Conservation (phyloP, 2,797 vertebrate genomes). For the Cirrhinus mrigala region DNA sequence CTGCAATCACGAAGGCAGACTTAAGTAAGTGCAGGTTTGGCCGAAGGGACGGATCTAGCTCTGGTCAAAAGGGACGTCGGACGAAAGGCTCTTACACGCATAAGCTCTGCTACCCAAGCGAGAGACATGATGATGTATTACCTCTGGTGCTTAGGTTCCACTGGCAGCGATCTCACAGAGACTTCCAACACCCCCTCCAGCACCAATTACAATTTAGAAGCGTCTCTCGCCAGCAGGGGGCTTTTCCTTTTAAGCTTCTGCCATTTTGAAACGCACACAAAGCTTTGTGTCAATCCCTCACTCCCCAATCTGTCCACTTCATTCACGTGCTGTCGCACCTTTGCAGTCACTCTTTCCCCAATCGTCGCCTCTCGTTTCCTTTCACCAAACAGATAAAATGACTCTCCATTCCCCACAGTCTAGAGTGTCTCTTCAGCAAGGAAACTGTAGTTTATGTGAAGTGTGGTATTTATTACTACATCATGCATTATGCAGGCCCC, state of each 20-base stretch:
- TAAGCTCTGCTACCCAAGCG: constrained; percentile 46
- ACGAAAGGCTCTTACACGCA: constrained; percentile 44
- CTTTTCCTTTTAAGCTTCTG: constrained; percentile 27
- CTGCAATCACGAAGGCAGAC: neutral
- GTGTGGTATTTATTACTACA: constrained; percentile 53
- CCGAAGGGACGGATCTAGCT: constrained; percentile 28
- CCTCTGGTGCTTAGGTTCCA: constrained; percentile 53
- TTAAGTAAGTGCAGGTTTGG: constrained; percentile 36
- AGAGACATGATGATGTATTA: constrained; percentile 61
- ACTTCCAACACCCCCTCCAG: constrained; percentile 5
- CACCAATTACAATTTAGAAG: constrained; percentile 46
- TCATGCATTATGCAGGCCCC: constrained; percentile 65
- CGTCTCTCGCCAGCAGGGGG: constrained; percentile 10
- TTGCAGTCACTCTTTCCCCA: constrained; percentile 13
- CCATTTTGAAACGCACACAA: constrained; percentile 2
- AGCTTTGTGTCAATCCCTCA: constrained; percentile 32
- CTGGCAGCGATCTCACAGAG: constrained; percentile 36
- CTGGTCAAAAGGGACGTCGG: constrained; percentile 33
- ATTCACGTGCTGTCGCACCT: neutral
- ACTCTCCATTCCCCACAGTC: neutral
- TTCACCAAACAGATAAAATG: constrained; percentile 33
- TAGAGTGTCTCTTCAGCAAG: constrained; percentile 45
- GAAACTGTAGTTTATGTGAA: constrained; percentile 57
- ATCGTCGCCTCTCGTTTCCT: constrained; percentile 9
- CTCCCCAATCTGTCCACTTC: constrained; percentile 6